Conservation (phyloP, 2,888 invertebrate genomes). For the Cremastinae sp. region DNA sequence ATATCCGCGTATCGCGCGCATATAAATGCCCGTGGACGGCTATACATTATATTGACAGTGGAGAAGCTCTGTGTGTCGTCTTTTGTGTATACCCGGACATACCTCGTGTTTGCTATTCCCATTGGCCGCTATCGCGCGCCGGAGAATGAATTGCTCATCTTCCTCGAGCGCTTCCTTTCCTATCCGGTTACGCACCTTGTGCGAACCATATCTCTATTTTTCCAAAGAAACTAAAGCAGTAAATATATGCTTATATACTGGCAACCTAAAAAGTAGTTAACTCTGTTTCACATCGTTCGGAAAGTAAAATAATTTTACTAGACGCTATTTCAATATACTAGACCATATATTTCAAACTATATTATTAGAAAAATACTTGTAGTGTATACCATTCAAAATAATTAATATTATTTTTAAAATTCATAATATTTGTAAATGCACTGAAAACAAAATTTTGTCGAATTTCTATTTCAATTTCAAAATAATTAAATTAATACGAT, state of each 20-base stretch:
- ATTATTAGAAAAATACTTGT: too few relatives aligned
- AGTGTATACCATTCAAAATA: too few relatives aligned
- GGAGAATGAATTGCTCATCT: conserved; percentile 52
- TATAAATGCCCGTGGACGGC: neutral
- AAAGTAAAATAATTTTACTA: too few relatives aligned
- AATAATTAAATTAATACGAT: too few relatives aligned
- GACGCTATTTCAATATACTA: too few relatives aligned
- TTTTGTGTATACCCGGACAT: conserved; percentile 25
- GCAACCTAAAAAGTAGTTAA: too few relatives aligned
- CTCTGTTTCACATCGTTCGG: too few relatives aligned
- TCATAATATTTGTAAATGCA: too few relatives aligned
- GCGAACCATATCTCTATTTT: neutral
- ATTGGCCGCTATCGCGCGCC: conserved; percentile 37
- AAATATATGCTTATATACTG: neutral
- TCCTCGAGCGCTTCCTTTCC: conserved; percentile 45
- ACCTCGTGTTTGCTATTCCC: conserved; percentile 50
- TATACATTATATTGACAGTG: conserved; percentile 42
- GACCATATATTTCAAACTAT: too few relatives aligned
- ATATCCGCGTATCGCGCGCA: neutral
- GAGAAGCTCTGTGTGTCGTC: conserved; percentile 24
- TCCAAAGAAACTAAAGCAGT: neutral
- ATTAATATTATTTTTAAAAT: too few relatives aligned
- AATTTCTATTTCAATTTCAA: too few relatives aligned
- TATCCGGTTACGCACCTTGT: conserved; percentile 33
- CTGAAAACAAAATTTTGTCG: too few relatives aligned